Evolutionary conservation across 2,797 vertebrate genomes (phyloP).

Genomic region (Esox masquinongy): DNA sequence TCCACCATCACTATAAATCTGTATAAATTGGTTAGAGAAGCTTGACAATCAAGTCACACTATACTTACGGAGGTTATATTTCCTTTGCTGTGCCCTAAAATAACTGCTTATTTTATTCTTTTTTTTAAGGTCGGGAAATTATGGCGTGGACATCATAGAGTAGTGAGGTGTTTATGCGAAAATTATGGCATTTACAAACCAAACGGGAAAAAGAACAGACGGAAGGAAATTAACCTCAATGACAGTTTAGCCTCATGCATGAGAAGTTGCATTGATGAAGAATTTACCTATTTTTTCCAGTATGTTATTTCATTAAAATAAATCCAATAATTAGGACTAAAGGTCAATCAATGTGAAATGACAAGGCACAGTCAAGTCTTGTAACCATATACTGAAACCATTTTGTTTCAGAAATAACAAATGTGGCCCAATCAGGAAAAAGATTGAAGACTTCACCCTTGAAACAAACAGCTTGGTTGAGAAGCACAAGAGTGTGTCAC

Average conservation of each 20-base stretch:
- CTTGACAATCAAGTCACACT: no score
- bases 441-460: slow-evolving; percentile 38
- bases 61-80: no score
- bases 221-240: slow-evolving; percentile 44
- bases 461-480: slow-evolving; percentile 5
- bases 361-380: background rate
- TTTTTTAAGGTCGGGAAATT: rapidly evolving
- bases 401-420: slow-evolving; percentile 51
- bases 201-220: background rate
- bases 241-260: slow-evolving; percentile 23
- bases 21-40: no score
- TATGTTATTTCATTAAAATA: slow-evolving; percentile 23
- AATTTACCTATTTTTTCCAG: slow-evolving; percentile 53
- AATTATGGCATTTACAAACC: slow-evolving; percentile 2
- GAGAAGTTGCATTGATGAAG: no score
- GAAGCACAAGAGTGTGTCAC: slow-evolving; percentile 11
- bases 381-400: no score
- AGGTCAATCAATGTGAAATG: background rate
- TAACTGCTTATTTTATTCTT: background rate
- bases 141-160: rapidly evolving
- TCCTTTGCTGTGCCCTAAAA: no score
- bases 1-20: no score
- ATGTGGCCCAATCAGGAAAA: slow-evolving; percentile 30
- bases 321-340: background rate
- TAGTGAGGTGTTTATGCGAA: slow-evolving; percentile 8